Base-by-base conservation (phyloP, 2,888 invertebrate species). In the Galerucella pusilla region DNA sequence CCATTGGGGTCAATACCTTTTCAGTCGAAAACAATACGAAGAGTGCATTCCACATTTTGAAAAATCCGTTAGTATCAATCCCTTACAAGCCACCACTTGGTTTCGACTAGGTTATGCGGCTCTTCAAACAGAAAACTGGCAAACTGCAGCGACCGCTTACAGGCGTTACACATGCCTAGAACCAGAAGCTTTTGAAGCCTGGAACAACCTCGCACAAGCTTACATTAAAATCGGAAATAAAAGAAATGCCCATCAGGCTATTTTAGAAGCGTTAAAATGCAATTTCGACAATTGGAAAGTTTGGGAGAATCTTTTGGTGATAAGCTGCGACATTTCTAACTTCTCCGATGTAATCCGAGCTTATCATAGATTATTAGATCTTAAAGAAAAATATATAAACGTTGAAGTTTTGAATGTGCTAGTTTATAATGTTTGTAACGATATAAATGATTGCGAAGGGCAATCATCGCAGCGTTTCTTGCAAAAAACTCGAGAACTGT, bases 161-260 rank as follows among this genome's bases (percentile, higher is more conserved):
- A 91, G 96, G 64, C 91, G 93, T 68, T 97, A 96, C 85, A 96
- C 97, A 16, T 92, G 92, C 80, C 89, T 98, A n/a, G 97, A 98
- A 82, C 94, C 93, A 0, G 89, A 94, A 88, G 94, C 95, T 71
- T 98, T 96, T 86, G 98, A 99, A 88, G 97, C 97, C 0, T 99
- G 99, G 99, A 99, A 97, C 88, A 99, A 99, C 87, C 89, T 99
- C 75, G 97, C 97, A 14, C 97, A 98, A 85, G 96, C 96, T 3
- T 96, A 98, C 82, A 93, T 97, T 10, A 94, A 95, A 84, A 89
- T 95, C 71, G 94, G 95, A 0, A 94, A 98, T 85, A 97, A 96
- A 88, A 89, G 91, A 74, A 91, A 95, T 73, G 98, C 98, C 0
- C 94, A 96, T 88, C 91, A 92, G 71, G 93, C 96, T 4, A 88